Evolutionary conservation across 1,140 invertebrate genomes (phyloP).

Genomic region (Drosophila arizonae): DNA sequence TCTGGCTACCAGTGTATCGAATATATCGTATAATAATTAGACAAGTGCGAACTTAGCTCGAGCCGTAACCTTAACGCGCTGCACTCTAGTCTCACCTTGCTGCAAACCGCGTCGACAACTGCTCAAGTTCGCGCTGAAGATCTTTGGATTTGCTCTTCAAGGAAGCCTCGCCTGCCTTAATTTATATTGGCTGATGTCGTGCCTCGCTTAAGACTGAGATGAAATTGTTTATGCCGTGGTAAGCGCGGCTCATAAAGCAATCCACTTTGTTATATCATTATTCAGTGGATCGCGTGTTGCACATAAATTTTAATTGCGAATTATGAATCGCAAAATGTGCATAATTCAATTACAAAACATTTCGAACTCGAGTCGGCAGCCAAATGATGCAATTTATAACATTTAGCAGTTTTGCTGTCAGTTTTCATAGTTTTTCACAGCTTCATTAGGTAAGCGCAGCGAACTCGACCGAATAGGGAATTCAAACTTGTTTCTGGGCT

Average conservation of each 20-base stretch:
- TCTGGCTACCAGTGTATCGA: slow-evolving; percentile 21
- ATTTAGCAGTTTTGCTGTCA: slow-evolving; percentile 26
- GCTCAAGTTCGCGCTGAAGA: slow-evolving; percentile 18
- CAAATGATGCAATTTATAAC: slow-evolving; percentile 39
- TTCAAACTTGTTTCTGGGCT: slow-evolving; percentile 19
- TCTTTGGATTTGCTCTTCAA: not conserved
- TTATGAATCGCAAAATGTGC: slow-evolving; percentile 21
- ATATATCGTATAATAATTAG: not conserved
- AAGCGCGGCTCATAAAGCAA: slow-evolving; percentile 69
- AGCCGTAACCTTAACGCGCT: slow-evolving; percentile 9
- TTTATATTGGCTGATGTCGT: slow-evolving; percentile 27
- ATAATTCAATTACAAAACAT: slow-evolving; percentile 74
- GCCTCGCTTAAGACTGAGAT: no score
- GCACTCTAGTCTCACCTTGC: slow-evolving; percentile 32
- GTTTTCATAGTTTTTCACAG: slow-evolving; percentile 12
- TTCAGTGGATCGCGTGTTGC: slow-evolving; percentile 56
- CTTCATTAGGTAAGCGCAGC: not conserved
- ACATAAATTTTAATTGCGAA: slow-evolving; percentile 58
- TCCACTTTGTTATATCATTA: slow-evolving; percentile 76
- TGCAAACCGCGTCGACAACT: slow-evolving; percentile 4
- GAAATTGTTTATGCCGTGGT: slow-evolving; percentile 60
- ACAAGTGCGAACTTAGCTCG: not conserved
- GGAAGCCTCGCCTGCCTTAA: not conserved
- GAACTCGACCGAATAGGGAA: slow-evolving; percentile 6
- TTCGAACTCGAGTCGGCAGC: not conserved